Conservation (phyloP, 2,888 invertebrate species). For the Trimorus sp. region DNA sequence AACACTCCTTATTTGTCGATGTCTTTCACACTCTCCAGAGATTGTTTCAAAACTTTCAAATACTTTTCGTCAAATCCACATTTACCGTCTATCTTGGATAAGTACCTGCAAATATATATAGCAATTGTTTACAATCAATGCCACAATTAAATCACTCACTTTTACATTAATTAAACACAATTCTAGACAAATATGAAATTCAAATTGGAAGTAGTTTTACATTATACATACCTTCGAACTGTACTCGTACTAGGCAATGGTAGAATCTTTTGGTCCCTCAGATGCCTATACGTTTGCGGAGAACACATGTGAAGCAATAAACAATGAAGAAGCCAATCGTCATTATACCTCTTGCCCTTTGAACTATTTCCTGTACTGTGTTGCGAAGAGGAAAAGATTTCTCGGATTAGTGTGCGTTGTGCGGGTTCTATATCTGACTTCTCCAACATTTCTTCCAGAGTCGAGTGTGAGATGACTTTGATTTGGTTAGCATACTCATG, state of each 20-base stretch:
- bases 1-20: neutral
- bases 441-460: neutral
- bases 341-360: slow-evolving; percentile 12
- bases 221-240: slow-evolving; percentile 9
- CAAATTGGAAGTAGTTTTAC: too few species aligned
- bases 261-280: slow-evolving; percentile 10
- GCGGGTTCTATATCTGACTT: neutral
- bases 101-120: neutral
- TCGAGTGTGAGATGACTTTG: neutral
- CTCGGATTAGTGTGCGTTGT: neutral
- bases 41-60: neutral
- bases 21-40: neutral
- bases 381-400: neutral
- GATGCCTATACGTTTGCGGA: slow-evolving; percentile 9
- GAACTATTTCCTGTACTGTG: neutral
- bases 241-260: slow-evolving; percentile 20
- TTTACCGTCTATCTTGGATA: neutral
- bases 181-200: neutral
- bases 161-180: neutral
- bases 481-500: neutral
- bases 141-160: too few species aligned
- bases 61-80: slow-evolving; percentile 18
- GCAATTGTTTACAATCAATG: too few species aligned
- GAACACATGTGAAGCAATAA: slow-evolving; percentile 24
- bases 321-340: slow-evolving; percentile 25